Percentiles rank a stretch among this genome's conserved stretches.
phyloP scores from a whole-genome alignment of 2,113 vertebrate species.

The Nettapus auritus region DNA sequence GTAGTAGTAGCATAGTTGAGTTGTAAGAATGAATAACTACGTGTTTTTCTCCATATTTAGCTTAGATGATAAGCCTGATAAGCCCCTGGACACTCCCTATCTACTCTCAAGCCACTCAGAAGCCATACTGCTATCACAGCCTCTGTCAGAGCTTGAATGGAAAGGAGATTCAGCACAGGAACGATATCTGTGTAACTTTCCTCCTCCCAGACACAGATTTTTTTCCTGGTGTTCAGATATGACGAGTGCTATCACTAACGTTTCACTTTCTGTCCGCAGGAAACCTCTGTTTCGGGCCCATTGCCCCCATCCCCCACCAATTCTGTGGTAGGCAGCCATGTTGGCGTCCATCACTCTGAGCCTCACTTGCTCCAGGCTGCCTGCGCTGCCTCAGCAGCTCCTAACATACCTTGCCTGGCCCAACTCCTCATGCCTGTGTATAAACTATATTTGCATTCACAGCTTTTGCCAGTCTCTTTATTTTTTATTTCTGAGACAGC shows the following conservation, averaged over 20 bases:
- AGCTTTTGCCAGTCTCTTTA: not conserved
- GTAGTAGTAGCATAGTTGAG: not conserved
- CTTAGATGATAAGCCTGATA: not conserved
- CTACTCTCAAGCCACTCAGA: fast-evolving
- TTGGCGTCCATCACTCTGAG: not conserved
- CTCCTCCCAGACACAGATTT: not conserved
- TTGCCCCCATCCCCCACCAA: not conserved
- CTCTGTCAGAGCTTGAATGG: not conserved
- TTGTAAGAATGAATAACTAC: not conserved
- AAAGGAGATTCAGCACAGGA: not conserved
- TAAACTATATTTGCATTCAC: not conserved
- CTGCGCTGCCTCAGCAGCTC: not conserved
- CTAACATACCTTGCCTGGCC: not conserved
- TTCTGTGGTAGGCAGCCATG: not conserved
- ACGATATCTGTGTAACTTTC: not conserved
- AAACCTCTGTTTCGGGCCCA: not conserved
- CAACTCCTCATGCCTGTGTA: not conserved
- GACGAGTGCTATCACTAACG: not conserved
- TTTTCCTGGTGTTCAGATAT: not conserved
- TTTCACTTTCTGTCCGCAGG: not conserved
- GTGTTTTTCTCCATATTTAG: not conserved
- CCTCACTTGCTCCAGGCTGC: not conserved
- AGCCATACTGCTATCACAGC: fast-evolving
- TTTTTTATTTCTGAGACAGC: not conserved
- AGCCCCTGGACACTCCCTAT: fast-evolving